Evolutionary conservation across 2,113 vertebrate genomes (phyloP).

Genomic region (Atlantisia rogersi): DNA sequence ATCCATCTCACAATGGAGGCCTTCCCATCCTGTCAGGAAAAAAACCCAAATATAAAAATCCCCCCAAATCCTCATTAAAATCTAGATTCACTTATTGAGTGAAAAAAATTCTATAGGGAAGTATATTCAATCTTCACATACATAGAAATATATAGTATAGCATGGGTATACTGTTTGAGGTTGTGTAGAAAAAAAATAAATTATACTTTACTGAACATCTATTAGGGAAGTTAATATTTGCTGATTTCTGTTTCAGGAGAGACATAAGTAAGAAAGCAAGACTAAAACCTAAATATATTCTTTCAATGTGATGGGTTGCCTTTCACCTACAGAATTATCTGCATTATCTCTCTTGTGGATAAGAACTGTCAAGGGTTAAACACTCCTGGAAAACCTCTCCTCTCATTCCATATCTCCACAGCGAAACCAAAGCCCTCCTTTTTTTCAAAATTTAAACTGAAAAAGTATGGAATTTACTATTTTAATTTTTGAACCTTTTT

Average conservation of each 20-base stretch:
- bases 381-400: neutral
- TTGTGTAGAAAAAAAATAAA: neutral
- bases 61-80: neutral
- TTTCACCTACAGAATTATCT: neutral
- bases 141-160: neutral
- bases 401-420: neutral
- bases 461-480: neutral
- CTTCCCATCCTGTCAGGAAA: slow-evolving; percentile 87
- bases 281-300: neutral
- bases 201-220: neutral
- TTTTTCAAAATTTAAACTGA: neutral
- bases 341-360: neutral
- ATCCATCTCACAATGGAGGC: slow-evolving; percentile 86
- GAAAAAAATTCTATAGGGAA: neutral
- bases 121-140: neutral
- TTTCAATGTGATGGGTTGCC: neutral
- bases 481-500: neutral
- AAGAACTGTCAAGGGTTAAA: neutral
- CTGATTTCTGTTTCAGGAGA: neutral
- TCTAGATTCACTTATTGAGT: neutral
- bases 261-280: neutral
- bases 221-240: neutral
- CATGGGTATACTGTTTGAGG: neutral
- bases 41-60: slow-evolving; percentile 7
- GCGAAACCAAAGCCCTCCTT: neutral